These are phyloP conservation scores for Xylocampa areola DNA, from an alignment of 2,888 invertebrate genomes.

Conservation along the genomic window DNA sequence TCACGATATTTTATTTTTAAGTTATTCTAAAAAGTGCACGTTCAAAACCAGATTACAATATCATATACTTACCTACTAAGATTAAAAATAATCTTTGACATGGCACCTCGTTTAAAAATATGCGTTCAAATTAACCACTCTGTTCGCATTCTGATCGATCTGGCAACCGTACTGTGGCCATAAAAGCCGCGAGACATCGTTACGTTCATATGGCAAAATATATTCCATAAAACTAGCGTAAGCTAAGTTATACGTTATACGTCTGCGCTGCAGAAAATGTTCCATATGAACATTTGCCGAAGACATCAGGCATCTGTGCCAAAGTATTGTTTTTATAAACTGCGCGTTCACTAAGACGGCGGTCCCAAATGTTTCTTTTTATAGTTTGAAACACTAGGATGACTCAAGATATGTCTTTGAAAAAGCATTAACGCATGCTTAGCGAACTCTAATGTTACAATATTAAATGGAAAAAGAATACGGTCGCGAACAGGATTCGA, in stretches of 20 bases:
- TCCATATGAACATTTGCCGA: slow-evolving; percentile 20
- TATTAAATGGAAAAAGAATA: no score
- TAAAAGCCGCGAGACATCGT: slow-evolving; percentile 49
- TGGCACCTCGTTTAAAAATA: slow-evolving; percentile 17
- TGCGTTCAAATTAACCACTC: slow-evolving; percentile 32
- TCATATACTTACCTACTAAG: no score
- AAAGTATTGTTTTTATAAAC: slow-evolving; percentile 43
- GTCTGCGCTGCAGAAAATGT: slow-evolving; percentile 39
- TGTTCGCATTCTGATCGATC: slow-evolving; percentile 27
- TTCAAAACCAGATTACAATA: no score
- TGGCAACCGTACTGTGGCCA: slow-evolving; percentile 45
- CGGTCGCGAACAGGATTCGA: no score
- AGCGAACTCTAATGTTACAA: no score
- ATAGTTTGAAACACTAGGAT: neutral
- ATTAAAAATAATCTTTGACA: neutral
- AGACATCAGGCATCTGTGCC: slow-evolving; percentile 43
- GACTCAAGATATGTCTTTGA: no score
- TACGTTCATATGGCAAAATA: slow-evolving; percentile 45
- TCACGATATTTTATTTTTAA: no score
- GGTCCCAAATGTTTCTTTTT: slow-evolving; percentile 5
- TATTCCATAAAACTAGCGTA: slow-evolving; percentile 51
- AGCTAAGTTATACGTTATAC: slow-evolving; percentile 34
- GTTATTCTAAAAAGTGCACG: no score
- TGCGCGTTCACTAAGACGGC: slow-evolving; percentile 7
- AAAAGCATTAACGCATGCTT: no score